These are phyloP conservation scores for Phalacrocorax carbo DNA, from an alignment of 2,113 vertebrate genomes.

Conservation along the genomic window DNA sequence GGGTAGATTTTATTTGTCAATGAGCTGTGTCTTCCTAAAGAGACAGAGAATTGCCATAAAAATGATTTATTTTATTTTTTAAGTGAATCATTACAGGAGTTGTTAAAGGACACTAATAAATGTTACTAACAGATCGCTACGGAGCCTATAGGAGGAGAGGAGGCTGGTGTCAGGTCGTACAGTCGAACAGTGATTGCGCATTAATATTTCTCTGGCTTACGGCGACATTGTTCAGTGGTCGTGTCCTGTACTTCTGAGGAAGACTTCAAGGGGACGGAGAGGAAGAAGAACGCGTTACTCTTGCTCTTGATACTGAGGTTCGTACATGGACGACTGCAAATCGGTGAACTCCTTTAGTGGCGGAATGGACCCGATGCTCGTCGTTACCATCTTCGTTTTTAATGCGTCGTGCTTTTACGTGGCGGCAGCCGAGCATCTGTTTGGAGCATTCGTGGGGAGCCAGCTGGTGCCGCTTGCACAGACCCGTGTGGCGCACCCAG, in stretches of 20 bases:
- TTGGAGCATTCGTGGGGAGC: neutral
- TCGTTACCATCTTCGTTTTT: neutral
- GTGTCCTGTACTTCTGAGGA: neutral
- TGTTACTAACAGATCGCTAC: neutral
- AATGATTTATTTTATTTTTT: conserved; percentile 1
- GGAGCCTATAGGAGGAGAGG: neutral
- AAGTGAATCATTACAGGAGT: conserved; percentile 18
- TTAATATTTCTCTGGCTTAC: neutral
- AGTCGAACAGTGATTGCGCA: neutral
- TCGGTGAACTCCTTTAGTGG: neutral
- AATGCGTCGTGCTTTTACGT: accelerated
- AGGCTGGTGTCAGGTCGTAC: neutral
- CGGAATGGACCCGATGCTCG: accelerated
- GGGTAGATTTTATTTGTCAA: conserved; percentile 50
- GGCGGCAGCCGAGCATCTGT: neutral
- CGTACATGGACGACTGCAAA: neutral
- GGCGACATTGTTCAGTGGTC: neutral
- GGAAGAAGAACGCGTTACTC: neutral
- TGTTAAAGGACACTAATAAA: conserved; percentile 29
- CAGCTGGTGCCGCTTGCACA: neutral
- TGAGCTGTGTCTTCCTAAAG: neutral
- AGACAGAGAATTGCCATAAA: neutral
- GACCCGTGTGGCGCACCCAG: accelerated
- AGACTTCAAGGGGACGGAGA: neutral
- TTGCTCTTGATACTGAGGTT: neutral